Conservation (phyloP, 2,113 vertebrate genomes). For the Cheilinus undulatus region DNA sequence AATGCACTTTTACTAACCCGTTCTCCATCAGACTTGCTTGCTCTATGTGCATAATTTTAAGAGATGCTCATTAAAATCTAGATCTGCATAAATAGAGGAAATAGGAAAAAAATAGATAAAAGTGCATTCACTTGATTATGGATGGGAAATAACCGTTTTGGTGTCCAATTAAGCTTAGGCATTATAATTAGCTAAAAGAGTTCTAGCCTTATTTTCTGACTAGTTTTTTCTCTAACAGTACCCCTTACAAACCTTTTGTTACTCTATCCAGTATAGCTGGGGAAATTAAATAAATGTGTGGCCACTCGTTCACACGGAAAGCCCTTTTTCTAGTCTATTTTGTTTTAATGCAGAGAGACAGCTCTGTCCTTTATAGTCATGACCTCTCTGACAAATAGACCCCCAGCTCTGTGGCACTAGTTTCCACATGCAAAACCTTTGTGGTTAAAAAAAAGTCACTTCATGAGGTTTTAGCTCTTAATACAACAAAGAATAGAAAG, state of each 20-base stretch:
- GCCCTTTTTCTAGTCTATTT: constrained; percentile 59
- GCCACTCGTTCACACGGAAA: constrained; percentile 73
- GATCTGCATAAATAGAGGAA: constrained; percentile 73
- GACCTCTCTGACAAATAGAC: constrained; percentile 61
- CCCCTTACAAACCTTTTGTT: constrained; percentile 14
- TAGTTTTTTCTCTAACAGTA: constrained; percentile 5
- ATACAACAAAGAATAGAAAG: too few species aligned
- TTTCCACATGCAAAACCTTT: constrained; percentile 41
- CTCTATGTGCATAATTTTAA: constrained; percentile 67
- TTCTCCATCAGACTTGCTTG: constrained; percentile 60
- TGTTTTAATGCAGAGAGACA: constrained; percentile 77
- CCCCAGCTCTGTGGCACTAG: constrained; percentile 25
- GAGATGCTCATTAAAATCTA: constrained; percentile 76
- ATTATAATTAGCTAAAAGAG: constrained; percentile 75
- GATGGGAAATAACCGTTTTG: constrained; percentile 76
- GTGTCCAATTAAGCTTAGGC: constrained; percentile 77
- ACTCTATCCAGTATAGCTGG: constrained; percentile 51
- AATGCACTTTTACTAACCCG: constrained; percentile 71
- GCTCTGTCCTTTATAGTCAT: constrained; percentile 71
- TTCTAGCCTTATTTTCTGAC: constrained; percentile 50
- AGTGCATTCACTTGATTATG: constrained; percentile 66
- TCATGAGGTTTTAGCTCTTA: too few species aligned
- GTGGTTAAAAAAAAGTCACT: constrained; percentile 39
- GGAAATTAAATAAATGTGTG: constrained; percentile 72
- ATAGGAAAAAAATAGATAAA: constrained; percentile 62